Percentiles rank a stretch among this genome's conserved stretches.
phyloP scores from a whole-genome alignment of 2,797 vertebrate species.

The Acanthurus tractus region DNA sequence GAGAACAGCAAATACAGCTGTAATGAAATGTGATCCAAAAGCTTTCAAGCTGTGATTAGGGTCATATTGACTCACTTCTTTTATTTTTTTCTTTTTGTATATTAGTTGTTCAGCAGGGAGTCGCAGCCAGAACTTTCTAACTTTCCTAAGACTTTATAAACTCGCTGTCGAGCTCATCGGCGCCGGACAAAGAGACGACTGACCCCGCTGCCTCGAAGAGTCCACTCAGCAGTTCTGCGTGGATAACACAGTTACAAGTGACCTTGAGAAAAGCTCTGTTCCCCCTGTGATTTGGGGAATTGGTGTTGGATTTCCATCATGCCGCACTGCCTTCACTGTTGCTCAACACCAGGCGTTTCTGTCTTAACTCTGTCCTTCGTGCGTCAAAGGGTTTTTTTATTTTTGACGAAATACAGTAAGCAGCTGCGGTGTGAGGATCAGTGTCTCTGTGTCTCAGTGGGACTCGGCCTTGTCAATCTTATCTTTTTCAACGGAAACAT shows the following conservation, averaged over 20 bases:
- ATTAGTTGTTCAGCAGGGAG: background rate
- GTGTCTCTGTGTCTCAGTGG: slow-evolving; percentile 16
- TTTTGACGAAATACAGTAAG: slow-evolving; percentile 29
- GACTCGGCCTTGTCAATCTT: slow-evolving; percentile 16
- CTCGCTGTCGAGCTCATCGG: slow-evolving; percentile 43
- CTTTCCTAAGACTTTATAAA: slow-evolving; percentile 33
- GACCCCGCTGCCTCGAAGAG: slow-evolving; percentile 48
- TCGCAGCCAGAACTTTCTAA: slow-evolving; percentile 30
- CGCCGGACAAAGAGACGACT: slow-evolving; percentile 44
- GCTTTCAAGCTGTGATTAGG: slow-evolving; percentile 30
- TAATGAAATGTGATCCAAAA: slow-evolving; percentile 35
- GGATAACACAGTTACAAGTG: slow-evolving; percentile 48
- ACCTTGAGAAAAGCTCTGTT: slow-evolving; percentile 55
- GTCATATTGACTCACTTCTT: slow-evolving; percentile 15
- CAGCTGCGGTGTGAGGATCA: slow-evolving; percentile 26
- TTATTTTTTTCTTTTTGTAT: background rate
- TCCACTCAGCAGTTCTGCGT: slow-evolving; percentile 64
- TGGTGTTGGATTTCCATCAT: slow-evolving; percentile 52
- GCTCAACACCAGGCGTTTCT: slow-evolving; percentile 31
- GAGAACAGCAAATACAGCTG: slow-evolving; percentile 5
- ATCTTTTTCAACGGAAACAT: slow-evolving; percentile 46
- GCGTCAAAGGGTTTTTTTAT: slow-evolving; percentile 26
- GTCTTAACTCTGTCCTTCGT: background rate
- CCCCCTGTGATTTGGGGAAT: slow-evolving; percentile 41
- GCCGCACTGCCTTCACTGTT: slow-evolving; percentile 31